Base-by-base conservation (phyloP, 2,888 invertebrate genomes). In the Lamellibrachia columna region DNA sequence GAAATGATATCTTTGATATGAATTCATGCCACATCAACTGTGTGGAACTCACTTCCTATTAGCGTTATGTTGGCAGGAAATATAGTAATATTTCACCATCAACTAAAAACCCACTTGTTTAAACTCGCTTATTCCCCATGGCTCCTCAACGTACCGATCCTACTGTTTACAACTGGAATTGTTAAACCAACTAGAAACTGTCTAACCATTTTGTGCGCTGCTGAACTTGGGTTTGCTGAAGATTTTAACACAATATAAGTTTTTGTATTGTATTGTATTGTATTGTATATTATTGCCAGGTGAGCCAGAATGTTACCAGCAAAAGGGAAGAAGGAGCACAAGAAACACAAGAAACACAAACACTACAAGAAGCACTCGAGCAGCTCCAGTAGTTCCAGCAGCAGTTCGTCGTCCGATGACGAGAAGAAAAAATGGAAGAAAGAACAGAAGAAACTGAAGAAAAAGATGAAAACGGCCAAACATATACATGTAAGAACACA, bases 381-480 rank as follows among this genome's bases (percentile, higher is more conserved):
- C 52, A 91, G 91, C 52, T 55, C 55, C 2, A 92, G 92, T 90
- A 58, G 58, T 40, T 55, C 55, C 40, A 91, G 91, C 60, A 91
- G 91, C 92, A 60, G 60, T 22, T 91, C 91, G 15, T 92, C 92
- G 8, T 55, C 55, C 52, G 92, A 92, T 15, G 92, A 92, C 11
- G 58, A 53, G 40, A 55, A 60, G 55, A 92, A 92, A 91, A 92
- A 92, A 60, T 15, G 55, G 58, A 53, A 91, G 92, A 92, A 92
- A 91, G 53, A 60, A 52, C 91, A 92, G 91, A 92, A 92, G 92
- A 92, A 92, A 91, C 92, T 91, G 60, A 53, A 91, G 92, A 91
- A 92, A 52, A 91, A 92, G 52, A 91, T 92, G 92, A 91, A 90
- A 53, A 92, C 91, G 75, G 75, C 15, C 75, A 75, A 75, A 15